A percentile compares a stretch with the other conserved stretches of the same genome.
Evolutionary conservation across 2,113 vertebrate species (phyloP).

Genomic region (Grus americana): DNA sequence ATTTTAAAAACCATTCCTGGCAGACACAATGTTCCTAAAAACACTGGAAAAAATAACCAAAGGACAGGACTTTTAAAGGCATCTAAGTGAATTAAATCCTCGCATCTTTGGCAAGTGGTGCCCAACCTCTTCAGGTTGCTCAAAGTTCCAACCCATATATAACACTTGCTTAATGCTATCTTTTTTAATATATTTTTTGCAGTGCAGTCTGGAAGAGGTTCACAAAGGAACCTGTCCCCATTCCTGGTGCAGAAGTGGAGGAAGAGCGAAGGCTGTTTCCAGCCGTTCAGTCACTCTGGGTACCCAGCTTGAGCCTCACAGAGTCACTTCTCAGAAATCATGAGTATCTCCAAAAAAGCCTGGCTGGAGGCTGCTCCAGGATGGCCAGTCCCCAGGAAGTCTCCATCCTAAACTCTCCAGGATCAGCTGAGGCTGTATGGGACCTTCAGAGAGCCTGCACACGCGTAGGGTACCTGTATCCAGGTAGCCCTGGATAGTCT

Average conservation of each 20-base stretch:
- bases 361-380: neutral
- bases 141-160: neutral
- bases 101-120: neutral
- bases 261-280: neutral
- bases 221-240: neutral
- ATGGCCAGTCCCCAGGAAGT: neutral
- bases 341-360: neutral
- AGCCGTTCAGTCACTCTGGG: neutral
- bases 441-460: neutral
- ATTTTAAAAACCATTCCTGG: neutral
- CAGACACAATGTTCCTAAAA: neutral
- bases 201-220: neutral
- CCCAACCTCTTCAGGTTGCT: neutral
- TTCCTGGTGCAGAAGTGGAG: neutral
- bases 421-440: neutral
- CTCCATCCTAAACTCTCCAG: neutral
- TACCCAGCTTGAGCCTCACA: neutral
- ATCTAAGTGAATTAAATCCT: neutral
- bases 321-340: neutral
- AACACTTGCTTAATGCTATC: neutral
- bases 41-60: neutral
- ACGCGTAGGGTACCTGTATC: fast-evolving
- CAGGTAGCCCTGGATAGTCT: neutral
- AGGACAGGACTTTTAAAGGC: neutral
- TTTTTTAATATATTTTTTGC: neutral